Evolutionary conservation across 2,113 vertebrate species (phyloP).

Genomic region (Pseudorectes ferrugineus): DNA sequence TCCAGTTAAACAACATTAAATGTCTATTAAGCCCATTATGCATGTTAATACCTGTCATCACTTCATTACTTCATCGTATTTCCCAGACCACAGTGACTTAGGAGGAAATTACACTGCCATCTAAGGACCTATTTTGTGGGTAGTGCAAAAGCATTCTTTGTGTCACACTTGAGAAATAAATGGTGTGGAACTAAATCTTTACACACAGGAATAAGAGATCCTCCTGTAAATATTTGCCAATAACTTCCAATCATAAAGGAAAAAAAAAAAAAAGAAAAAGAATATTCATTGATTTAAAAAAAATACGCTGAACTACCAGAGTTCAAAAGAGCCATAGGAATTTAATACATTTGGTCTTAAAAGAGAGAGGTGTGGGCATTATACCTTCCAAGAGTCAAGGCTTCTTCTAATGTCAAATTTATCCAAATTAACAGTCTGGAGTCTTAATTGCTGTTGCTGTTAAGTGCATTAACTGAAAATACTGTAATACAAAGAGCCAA

Average conservation of each 20-base stretch:
- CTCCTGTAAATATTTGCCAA: background rate
- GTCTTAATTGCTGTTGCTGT: constrained; percentile 56
- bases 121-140: constrained; percentile 16
- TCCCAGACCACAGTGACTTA: constrained; percentile 50
- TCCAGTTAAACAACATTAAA: constrained; percentile 74
- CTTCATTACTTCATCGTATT: constrained; percentile 69
- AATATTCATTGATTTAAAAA: background rate
- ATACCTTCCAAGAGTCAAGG: constrained; percentile 6
- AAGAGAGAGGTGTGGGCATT: background rate
- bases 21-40: constrained; percentile 77
- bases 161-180: constrained; percentile 25
- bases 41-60: constrained; percentile 79
- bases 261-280: background rate
- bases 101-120: constrained; percentile 42
- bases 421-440: constrained; percentile 54
- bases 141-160: constrained; percentile 30
- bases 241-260: background rate
- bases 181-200: constrained; percentile 35
- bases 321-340: background rate
- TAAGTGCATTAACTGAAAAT: constrained; percentile 68
- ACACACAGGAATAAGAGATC: background rate
- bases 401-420: constrained; percentile 26
- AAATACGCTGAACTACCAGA: background rate
- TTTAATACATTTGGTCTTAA: background rate
- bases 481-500: constrained; percentile 50